Conservation (phyloP, 2,113 vertebrate species). For the Albula goreensis region DNA sequence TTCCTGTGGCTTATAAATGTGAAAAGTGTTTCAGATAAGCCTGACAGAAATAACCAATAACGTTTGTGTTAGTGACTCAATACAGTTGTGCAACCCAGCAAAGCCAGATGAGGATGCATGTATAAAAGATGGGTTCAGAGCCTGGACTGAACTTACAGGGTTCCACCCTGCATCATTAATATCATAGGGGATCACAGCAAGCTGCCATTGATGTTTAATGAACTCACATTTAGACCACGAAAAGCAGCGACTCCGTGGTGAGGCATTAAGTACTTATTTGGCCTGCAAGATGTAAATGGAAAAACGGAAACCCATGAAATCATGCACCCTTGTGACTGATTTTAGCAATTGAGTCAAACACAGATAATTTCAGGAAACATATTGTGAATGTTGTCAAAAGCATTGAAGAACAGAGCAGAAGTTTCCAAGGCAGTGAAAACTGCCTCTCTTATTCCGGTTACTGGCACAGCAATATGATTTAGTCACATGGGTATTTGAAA, state of each 20-base stretch:
- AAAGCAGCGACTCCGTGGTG: not conserved
- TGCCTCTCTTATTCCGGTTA: too few relatives aligned
- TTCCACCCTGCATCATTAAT: conserved; percentile 36
- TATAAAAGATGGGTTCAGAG: conserved; percentile 35
- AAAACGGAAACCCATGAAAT: not conserved
- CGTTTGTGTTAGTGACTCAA: too few relatives aligned
- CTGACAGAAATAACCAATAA: too few relatives aligned
- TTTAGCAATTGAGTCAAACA: not conserved
- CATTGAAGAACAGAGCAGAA: too few relatives aligned
- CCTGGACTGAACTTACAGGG: conserved; percentile 26
- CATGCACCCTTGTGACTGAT: not conserved
- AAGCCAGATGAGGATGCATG: conserved; percentile 26
- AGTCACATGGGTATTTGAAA: too few relatives aligned
- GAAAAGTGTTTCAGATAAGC: too few relatives aligned
- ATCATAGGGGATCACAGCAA: conserved; percentile 26
- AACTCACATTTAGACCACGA: conserved; percentile 33
- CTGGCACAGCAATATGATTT: too few relatives aligned
- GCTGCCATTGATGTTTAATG: conserved; percentile 21
- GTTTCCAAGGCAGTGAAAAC: too few relatives aligned
- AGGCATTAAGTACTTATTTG: not conserved
- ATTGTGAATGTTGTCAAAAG: too few relatives aligned
- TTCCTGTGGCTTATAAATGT: too few relatives aligned
- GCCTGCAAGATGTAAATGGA: not conserved
- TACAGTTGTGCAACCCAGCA: not conserved
- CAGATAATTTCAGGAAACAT: not conserved